These are phyloP conservation scores for Scartelaos histophorus DNA, from an alignment of 2,113 vertebrate genomes.

Conservation along the genomic window DNA sequence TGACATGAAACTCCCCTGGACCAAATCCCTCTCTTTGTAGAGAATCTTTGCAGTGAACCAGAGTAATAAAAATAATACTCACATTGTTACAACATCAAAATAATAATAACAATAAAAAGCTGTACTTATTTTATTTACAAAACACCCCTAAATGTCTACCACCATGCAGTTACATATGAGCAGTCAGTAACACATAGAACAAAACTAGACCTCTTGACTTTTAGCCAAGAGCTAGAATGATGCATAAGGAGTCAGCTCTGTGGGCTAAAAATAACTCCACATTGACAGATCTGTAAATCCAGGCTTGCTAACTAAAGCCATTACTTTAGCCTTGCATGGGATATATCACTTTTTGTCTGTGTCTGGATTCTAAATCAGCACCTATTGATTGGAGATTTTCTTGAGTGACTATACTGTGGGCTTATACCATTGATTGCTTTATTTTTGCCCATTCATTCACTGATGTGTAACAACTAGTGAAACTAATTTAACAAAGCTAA, in stretches of 20 bases:
- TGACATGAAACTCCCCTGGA: no score
- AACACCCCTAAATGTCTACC: neutral
- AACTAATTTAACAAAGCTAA: neutral
- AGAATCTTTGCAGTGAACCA: no score
- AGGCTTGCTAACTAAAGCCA: constrained; percentile 26
- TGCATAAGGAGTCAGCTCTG: neutral
- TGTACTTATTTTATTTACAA: neutral
- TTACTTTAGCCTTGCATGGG: constrained; percentile 25
- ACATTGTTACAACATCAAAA: no score
- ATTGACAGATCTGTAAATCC: constrained; percentile 42
- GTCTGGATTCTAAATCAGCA: constrained; percentile 46
- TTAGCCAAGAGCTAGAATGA: neutral
- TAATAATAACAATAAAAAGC: no score
- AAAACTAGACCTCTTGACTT: neutral
- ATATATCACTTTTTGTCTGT: constrained; percentile 36
- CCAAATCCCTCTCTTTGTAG: no score
- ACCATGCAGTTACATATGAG: neutral
- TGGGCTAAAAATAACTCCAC: constrained; percentile 46
- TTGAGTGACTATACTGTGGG: constrained; percentile 29
- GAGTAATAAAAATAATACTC: no score
- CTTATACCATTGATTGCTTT: constrained; percentile 33
- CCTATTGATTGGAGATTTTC: constrained; percentile 49
- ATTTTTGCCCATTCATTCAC: neutral
- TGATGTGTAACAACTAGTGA: neutral
- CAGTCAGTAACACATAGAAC: neutral